Evolutionary conservation across 1,140 invertebrate genomes (phyloP).

Genomic region (Zaprionus davidi): DNA sequence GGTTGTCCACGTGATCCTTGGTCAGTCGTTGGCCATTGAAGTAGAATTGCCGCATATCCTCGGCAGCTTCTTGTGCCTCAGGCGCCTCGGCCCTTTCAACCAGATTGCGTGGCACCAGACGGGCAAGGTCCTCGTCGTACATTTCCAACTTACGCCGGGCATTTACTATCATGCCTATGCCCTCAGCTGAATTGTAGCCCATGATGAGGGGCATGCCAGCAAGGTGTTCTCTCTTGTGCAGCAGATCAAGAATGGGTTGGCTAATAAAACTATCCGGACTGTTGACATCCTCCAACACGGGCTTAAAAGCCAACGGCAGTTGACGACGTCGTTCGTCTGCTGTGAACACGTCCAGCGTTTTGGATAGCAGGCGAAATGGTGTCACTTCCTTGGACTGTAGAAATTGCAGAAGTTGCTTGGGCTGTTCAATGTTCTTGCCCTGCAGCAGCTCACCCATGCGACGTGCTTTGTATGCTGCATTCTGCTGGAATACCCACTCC

Average conservation of each 20-base stretch:
- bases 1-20: slow-evolving; percentile 45
- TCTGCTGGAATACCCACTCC: slow-evolving; percentile 71
- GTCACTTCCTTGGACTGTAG: slow-evolving; percentile 59
- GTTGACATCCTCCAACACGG: slow-evolving; percentile 59
- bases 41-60: slow-evolving; percentile 68
- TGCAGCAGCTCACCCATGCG: slow-evolving; percentile 58
- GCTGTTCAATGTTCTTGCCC: slow-evolving; percentile 40
- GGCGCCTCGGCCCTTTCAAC: slow-evolving; percentile 37
- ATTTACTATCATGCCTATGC: slow-evolving; percentile 59
- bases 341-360: slow-evolving; percentile 51
- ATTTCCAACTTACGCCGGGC: slow-evolving; percentile 56
- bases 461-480: slow-evolving; percentile 49
- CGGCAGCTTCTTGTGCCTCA: slow-evolving; percentile 42
- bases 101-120: slow-evolving; percentile 63
- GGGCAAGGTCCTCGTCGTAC: slow-evolving; percentile 59
- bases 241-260: slow-evolving; percentile 51
- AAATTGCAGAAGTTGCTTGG: slow-evolving; percentile 50
- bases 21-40: slow-evolving; percentile 59
- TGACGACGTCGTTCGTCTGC: slow-evolving; percentile 71
- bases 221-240: slow-evolving; percentile 51
- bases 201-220: slow-evolving; percentile 65
- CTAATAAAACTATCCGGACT: slow-evolving; percentile 66
- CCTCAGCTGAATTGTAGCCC: slow-evolving; percentile 73
- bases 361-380: slow-evolving; percentile 37
- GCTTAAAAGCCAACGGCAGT: slow-evolving; percentile 71